Evolutionary conservation across 2,888 invertebrate species (phyloP), one percentile per base, ranked within the genome.

Genomic region (Oxystoma pomonae): DNA sequence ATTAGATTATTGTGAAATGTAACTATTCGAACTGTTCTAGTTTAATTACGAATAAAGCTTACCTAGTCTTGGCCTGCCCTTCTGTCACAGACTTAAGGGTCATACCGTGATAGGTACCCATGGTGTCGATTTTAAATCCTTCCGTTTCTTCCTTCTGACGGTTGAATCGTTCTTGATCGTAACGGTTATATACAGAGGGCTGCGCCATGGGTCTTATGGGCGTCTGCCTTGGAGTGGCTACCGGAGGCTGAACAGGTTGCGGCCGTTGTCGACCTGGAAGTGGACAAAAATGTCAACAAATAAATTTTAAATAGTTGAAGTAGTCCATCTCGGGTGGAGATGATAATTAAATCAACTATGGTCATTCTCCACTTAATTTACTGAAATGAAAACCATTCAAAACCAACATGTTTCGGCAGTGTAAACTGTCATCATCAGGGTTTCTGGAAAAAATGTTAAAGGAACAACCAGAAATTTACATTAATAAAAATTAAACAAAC

Each of bases 81-180:
- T 97, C 97, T 1, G 97, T 98, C 78, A 98, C 97, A 0, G 96
- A 96, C 81, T 98, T 98, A 52, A 98, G 82, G 0, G 97, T 96
- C 94, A 97, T 94, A 60, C 98, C 98, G 78, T 98, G 98, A 80
- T 98, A 99, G 12, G 98, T 96, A 52, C 97, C 94, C 90, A 95
- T 94, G 1, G 98, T 98, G 81, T 99, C 97, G 77, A 99, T 99
- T 82, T 98, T 96, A 81, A 99, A 99, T 21, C 97, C 98, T 81
- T 96, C 96, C 16, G 98, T 97, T 82, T 97, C 96, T 86, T 97
- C 95, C 82, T 95, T 94, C 76, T 92, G 92, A 19, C 91, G 84
- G 75, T 91, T 92, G 81, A 98, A 98, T 75, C 95, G 85, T 85
- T 99, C 99, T 83, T 99, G 99, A 87, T 98, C 98, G 84, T 99